Evolutionary conservation across 2,113 vertebrate species (phyloP).

Genomic region (Heterotis niloticus): DNA sequence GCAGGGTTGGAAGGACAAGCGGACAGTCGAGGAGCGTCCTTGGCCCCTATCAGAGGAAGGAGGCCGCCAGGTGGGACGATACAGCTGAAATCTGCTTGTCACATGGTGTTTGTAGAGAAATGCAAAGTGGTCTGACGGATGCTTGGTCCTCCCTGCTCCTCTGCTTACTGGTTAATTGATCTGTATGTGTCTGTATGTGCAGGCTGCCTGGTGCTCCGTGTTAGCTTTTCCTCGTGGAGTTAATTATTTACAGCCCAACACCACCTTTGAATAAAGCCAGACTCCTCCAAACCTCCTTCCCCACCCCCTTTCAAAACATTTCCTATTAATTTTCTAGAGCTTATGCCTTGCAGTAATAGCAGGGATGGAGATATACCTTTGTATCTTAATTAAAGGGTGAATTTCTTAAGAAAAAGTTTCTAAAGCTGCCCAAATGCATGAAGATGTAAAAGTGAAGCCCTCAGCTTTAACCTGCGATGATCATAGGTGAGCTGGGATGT

Average conservation of each 20-base stretch:
- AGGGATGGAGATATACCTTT: slow-evolving; percentile 56
- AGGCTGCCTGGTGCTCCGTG: not conserved
- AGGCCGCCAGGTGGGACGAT: slow-evolving; percentile 28
- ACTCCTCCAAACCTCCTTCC: not conserved
- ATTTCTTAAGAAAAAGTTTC: slow-evolving; percentile 48
- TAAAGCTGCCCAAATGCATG: no score
- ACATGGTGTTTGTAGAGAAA: slow-evolving; percentile 29
- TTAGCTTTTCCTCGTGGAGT: not conserved
- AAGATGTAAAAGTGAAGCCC: no score
- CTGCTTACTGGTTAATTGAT: not conserved
- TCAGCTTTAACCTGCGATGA: no score
- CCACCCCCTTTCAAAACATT: slow-evolving; percentile 17
- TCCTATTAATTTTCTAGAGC: slow-evolving; percentile 28
- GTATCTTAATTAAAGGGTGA: slow-evolving; percentile 81
- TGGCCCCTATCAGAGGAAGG: no score
- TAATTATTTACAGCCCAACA: not conserved
- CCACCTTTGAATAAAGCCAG: not conserved
- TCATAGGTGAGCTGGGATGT: no score
- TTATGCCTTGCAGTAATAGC: slow-evolving; percentile 32
- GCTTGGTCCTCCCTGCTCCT: not conserved
- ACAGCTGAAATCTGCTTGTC: slow-evolving; percentile 20
- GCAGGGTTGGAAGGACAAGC: not conserved
- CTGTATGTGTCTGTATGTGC: not conserved
- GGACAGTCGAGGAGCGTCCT: not conserved
- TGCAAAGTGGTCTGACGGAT: not conserved